phyloP scores from a whole-genome alignment of 64 coral and sea anemone genomes.

The Cladopsammia gracilis region DNA sequence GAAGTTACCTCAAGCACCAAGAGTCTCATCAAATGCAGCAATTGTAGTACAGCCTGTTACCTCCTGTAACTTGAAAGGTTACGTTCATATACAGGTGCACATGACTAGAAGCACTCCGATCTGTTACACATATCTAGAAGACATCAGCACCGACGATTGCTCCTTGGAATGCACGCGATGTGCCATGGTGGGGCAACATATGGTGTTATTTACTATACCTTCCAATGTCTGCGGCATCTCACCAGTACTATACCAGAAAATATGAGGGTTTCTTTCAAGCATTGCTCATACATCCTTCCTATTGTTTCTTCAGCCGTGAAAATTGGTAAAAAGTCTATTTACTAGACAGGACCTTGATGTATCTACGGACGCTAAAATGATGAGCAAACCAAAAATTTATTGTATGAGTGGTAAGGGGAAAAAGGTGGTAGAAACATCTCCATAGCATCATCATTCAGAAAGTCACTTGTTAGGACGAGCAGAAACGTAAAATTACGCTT shows the following conservation, averaged over 20 bases:
- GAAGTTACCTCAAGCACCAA: background rate
- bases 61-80: background rate
- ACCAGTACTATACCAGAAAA: conserved; percentile 36
- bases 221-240: conserved; percentile 19
- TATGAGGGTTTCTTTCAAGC: background rate
- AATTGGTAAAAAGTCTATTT: background rate
- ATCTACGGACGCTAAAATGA: too few species aligned
- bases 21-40: background rate
- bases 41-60: background rate
- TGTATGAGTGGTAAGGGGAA: too few species aligned
- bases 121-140: too few species aligned
- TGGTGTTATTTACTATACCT: background rate
- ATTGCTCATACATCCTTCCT: background rate
- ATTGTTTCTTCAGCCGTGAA: background rate
- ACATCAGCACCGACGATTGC: background rate
- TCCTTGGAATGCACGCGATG: background rate
- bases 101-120: too few species aligned
- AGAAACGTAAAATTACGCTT: too few species aligned
- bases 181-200: conserved; percentile 17
- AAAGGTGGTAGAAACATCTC: too few species aligned
- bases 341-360: too few species aligned
- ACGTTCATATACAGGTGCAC: background rate
- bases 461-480: too few species aligned
- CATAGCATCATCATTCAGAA: too few species aligned
- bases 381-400: too few species aligned